phyloP scores from a whole-genome alignment of 2,113 vertebrate species.

The Sinosuthora webbiana region DNA sequence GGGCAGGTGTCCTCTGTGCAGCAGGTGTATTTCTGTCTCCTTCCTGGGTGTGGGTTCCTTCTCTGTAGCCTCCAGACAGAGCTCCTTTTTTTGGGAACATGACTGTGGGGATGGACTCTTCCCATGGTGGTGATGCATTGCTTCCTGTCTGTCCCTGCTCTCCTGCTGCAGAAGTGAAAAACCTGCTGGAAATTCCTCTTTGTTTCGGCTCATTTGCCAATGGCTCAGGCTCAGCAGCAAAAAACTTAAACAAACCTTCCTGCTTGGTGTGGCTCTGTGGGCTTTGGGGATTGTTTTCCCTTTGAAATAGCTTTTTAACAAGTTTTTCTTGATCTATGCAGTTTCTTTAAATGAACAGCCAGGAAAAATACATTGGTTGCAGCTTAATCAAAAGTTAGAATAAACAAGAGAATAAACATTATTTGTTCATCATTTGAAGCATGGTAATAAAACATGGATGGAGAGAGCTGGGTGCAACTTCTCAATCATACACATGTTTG shows the following conservation, averaged over 20 bases:
- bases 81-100: fast-evolving
- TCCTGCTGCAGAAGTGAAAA: neutral
- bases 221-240: neutral
- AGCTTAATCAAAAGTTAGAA: neutral
- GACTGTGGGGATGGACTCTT: neutral
- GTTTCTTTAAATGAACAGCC: neutral
- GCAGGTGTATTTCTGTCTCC: neutral
- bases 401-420: neutral
- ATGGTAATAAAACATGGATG: fast-evolving
- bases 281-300: neutral
- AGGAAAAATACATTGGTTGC: neutral
- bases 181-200: neutral
- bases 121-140: fast-evolving
- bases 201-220: neutral
- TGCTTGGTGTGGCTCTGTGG: neutral
- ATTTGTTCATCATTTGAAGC: neutral
- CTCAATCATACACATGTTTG: neutral
- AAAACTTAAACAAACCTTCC: neutral
- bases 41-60: neutral
- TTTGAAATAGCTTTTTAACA: neutral
- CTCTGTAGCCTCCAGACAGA: fast-evolving
- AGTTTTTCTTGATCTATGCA: neutral
- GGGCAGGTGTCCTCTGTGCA: neutral
- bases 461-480: neutral
- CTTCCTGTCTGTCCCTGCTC: neutral